Conservation (phyloP, 2,888 invertebrate species). For the Catocala fraxini region DNA sequence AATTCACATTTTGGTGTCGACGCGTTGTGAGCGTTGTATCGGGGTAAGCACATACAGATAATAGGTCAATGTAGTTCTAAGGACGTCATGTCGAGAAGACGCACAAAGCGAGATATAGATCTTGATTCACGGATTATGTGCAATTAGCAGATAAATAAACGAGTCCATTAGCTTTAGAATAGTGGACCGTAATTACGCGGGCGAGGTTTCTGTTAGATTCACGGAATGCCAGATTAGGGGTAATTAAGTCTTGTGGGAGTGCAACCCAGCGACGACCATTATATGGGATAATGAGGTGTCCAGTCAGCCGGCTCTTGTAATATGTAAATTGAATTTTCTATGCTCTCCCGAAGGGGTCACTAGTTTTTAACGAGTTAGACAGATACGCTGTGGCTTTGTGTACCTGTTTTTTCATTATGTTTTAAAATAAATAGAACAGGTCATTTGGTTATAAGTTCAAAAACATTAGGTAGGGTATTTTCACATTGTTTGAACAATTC, state of each 20-base stretch:
- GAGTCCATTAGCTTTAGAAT: conserved; percentile 76
- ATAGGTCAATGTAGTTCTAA: neutral
- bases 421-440: neutral
- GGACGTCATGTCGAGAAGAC: conserved; percentile 6
- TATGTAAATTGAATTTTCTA: conserved; percentile 84
- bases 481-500: too few species aligned
- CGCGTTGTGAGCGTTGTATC: too few species aligned
- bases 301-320: conserved; percentile 78
- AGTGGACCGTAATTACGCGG: conserved; percentile 78
- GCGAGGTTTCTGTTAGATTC: conserved; percentile 78
- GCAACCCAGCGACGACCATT: conserved; percentile 75
- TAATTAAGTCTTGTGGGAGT: conserved; percentile 83
- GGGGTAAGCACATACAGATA: too few species aligned
- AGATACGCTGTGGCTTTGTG: conserved; percentile 17
- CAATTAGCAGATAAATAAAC: conserved; percentile 80
- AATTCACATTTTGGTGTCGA: neutral
- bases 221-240: conserved; percentile 82
- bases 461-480: neutral
- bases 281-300: conserved; percentile 85
- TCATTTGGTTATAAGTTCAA: neutral
- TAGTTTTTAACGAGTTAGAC: conserved; percentile 60
- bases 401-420: conserved; percentile 10
- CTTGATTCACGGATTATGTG: conserved; percentile 56
- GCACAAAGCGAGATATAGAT: conserved; percentile 41
- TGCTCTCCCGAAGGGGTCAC: conserved; percentile 61